Conservation (phyloP, 2,113 vertebrate species). For the Piprites chloris region DNA sequence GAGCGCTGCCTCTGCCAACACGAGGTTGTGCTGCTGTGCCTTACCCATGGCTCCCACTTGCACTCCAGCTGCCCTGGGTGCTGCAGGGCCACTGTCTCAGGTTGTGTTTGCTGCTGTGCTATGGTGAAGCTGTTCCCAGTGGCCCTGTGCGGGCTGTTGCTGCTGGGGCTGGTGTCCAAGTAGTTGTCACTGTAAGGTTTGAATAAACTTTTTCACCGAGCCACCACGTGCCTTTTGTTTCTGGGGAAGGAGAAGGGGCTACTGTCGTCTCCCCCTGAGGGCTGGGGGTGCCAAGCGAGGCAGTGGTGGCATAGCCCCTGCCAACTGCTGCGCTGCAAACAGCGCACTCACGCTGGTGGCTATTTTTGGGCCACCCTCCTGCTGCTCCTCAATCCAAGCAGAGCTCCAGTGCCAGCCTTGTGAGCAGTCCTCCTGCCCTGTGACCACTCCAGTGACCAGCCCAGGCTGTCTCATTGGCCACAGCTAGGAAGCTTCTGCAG, state of each 20-base stretch:
- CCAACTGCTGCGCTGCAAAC: background rate
- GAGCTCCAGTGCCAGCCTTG: background rate
- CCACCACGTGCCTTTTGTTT: background rate
- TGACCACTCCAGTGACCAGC: background rate
- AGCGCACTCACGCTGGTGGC: background rate
- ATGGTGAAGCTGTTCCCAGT: background rate
- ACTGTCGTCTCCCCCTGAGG: accelerated
- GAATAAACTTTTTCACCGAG: constrained; percentile 61
- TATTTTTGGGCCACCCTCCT: constrained; percentile 36
- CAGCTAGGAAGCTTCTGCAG: background rate
- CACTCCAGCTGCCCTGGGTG: background rate
- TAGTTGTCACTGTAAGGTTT: constrained; percentile 5
- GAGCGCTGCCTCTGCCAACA: accelerated
- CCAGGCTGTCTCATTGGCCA: accelerated
- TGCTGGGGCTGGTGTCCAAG: background rate
- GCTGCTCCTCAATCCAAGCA: background rate
- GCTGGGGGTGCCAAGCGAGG: accelerated
- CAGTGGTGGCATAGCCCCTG: background rate
- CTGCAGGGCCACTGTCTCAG: background rate
- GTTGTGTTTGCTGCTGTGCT: background rate
- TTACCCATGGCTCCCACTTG: accelerated
- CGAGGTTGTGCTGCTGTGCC: accelerated
- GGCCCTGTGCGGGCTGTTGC: background rate
- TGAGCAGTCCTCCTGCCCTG: accelerated
- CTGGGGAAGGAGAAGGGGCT: background rate